These are phyloP conservation scores for Misgurnus anguillicaudatus DNA, from an alignment of 2,113 vertebrate species.

Conservation along the genomic window DNA sequence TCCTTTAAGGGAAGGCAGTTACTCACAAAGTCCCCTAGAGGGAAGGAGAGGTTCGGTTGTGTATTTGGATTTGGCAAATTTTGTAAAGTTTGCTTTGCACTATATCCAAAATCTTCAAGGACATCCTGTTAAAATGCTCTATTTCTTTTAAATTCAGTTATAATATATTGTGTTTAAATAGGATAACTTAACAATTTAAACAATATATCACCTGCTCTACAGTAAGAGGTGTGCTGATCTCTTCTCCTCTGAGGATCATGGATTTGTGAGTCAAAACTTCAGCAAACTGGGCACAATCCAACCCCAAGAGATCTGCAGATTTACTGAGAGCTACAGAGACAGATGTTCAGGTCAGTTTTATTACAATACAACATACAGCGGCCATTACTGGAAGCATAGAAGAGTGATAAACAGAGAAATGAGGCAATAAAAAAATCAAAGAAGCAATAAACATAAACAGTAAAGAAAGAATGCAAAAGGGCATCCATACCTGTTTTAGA, in stretches of 20 bases:
- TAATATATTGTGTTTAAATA: not conserved
- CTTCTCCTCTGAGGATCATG: constrained; percentile 97
- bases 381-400: not conserved
- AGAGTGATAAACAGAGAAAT: not conserved
- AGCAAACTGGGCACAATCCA: constrained; percentile 86
- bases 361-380: constrained; percentile 13
- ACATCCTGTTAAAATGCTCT: not conserved
- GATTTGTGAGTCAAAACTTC: constrained; percentile 93
- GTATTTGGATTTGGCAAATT: not conserved
- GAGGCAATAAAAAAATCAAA: not conserved
- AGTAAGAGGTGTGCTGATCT: constrained; percentile 94
- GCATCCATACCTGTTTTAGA: constrained; percentile 85
- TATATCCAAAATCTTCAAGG: not conserved
- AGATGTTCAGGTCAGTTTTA: constrained; percentile 12
- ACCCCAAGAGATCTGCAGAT: constrained; percentile 87
- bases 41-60: not conserved
- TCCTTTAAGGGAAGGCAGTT: not conserved
- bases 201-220: constrained; percentile 84
- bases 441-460: not conserved
- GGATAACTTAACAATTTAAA: no score
- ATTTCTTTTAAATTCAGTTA: not conserved
- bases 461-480: not conserved
- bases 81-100: not conserved
- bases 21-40: constrained; percentile 2
- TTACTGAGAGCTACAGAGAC: constrained; percentile 79